These are phyloP conservation scores for Monochamus saltuarius DNA, from an alignment of 1,140 invertebrate species.

Conservation along the genomic window DNA sequence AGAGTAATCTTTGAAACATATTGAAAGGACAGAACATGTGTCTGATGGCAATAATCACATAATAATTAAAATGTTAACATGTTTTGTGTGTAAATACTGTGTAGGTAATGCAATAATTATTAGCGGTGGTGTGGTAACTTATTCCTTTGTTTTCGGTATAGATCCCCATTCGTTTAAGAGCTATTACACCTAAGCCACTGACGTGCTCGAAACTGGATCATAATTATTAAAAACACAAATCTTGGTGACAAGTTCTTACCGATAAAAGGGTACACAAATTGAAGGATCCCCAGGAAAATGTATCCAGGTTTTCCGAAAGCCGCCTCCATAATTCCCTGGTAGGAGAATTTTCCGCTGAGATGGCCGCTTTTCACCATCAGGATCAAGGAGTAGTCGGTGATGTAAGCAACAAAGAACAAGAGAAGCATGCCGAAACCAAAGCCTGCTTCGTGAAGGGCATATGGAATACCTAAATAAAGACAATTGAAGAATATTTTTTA, in stretches of 20 bases:
- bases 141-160: too few species aligned
- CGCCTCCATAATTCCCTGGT: constrained; percentile 81
- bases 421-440: constrained; percentile 75
- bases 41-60: too few species aligned
- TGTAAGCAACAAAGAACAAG: constrained; percentile 71
- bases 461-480: constrained; percentile 70
- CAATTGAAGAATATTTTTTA: not conserved
- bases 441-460: constrained; percentile 78
- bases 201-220: too few species aligned
- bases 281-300: constrained; percentile 73
- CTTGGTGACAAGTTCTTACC: constrained; percentile 58
- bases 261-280: constrained; percentile 86
- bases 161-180: too few species aligned
- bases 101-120: too few species aligned
- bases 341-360: constrained; percentile 78
- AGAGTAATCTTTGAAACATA: too few species aligned
- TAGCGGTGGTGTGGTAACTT: too few species aligned
- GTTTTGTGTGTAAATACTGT: too few species aligned
- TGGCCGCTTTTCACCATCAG: constrained; percentile 79
- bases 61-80: too few species aligned
- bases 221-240: not conserved
- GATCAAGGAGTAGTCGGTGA: constrained; percentile 84
- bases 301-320: constrained; percentile 81
- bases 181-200: too few species aligned
- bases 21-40: too few species aligned